Evolutionary conservation across 2,888 invertebrate genomes (phyloP), one percentile per base, ranked within the genome.

Genomic region (Amiota mariae): DNA sequence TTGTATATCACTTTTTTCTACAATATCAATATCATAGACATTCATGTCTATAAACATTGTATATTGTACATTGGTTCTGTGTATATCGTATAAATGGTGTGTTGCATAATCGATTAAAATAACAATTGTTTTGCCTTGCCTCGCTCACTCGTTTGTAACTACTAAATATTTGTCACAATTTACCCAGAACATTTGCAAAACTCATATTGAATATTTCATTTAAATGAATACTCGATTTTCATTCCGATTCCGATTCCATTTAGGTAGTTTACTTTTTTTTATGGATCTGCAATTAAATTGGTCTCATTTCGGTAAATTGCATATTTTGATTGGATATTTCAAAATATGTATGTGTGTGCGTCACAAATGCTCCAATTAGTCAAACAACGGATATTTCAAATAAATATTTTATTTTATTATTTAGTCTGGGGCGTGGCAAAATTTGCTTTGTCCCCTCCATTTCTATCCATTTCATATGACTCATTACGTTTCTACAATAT

Each of bases 291-390:
- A n/a, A 59, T 18, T 36, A 36, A 51, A n/a, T n/a, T n/a, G 54
- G 54, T 51, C 54, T n/a, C 54, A 51, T n/a, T n/a, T 51, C 13
- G 54, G 36, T 36, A 36, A 36, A 36, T 36, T n/a, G n/a, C 54
- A 51, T 51, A 51, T 59, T 59, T 59, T 59, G 18, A 59, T 59
- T 59, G 59, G 59, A 54, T 15, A 54, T 8, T 54, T 54, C 20
- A 59, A 59, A 59, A 24, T 12, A 3, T 20, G 20, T 20, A 12
- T 18, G 20, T 20, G 11, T 20, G 20, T 18, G 20, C 12, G 36
- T 20, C 20, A 59, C 46, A 63, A 63, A 63, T 63, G 46, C 63
- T 13, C 6, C 63, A 63, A 63, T 63, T 63, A 63, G 11, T 46
- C 63, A 13, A 63, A 63, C 18, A 36, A 63, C 13, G 12, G 24